Conservation (phyloP, 2,113 vertebrate species). For the Odocoileus hemionus region DNA sequence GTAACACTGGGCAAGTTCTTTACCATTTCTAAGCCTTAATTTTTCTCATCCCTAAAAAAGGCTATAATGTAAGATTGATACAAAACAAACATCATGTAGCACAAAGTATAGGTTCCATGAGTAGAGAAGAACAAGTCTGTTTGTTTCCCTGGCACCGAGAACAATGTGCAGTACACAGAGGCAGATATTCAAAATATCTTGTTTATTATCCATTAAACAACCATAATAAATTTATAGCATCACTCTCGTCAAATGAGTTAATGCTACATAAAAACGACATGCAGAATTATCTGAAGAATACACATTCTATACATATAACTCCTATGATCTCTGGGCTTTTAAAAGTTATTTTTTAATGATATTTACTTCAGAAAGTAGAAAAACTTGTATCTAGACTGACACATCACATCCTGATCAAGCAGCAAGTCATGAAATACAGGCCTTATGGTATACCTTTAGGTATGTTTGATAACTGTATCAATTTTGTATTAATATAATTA, state of each 20-base stretch:
- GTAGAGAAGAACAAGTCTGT: not conserved
- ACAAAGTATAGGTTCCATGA: not conserved
- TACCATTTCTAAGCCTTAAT: not conserved
- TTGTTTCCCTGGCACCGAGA: not conserved
- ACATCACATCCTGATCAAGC: not conserved
- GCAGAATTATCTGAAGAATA: not conserved
- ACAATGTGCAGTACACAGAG: not conserved
- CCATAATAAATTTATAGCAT: not conserved
- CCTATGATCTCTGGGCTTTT: not conserved
- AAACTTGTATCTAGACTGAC: not conserved
- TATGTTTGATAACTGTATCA: not conserved
- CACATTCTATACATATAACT: not conserved
- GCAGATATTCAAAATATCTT: not conserved
- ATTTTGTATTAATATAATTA: not conserved
- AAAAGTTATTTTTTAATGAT: not conserved
- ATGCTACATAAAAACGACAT: slow-evolving; percentile 10
- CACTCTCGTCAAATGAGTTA: not conserved
- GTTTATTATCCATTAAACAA: not conserved
- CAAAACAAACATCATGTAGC: slow-evolving; percentile 6
- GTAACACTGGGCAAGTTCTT: slow-evolving; percentile 6
- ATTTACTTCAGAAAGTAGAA: not conserved
- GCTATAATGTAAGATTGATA: not conserved
- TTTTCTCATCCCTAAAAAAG: slow-evolving; percentile 25
- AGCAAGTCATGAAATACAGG: not conserved
- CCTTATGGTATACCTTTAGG: not conserved